Evolutionary conservation across 1,140 invertebrate species (phyloP).

Genomic region (Papilio polyxenes): DNA sequence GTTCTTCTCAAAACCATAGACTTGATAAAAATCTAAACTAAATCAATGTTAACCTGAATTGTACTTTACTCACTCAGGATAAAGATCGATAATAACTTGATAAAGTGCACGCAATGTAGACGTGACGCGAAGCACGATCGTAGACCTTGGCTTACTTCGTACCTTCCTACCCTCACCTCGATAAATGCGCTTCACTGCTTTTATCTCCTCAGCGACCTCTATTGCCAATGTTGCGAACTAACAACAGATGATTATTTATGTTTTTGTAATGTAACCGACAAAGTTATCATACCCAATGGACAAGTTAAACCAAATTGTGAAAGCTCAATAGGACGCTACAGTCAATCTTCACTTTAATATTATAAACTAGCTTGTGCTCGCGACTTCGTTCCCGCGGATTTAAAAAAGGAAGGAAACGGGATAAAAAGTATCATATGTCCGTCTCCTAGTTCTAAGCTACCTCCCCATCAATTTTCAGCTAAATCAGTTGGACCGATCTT

Average conservation of each 20-base stretch:
- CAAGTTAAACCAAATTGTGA: too few species aligned
- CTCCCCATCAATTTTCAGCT: too few species aligned
- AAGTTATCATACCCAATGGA: too few species aligned
- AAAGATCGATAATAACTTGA: neutral
- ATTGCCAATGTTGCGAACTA: neutral
- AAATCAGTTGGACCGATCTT: too few species aligned
- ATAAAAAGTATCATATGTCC: too few species aligned
- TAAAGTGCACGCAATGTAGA: slow-evolving; percentile 14
- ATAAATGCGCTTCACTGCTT: neutral
- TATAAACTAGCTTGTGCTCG: too few species aligned
- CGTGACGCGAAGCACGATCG: slow-evolving; percentile 41
- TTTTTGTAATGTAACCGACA: neutral
- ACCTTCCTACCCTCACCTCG: slow-evolving; percentile 21
- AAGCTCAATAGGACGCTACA: too few species aligned
- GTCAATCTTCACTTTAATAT: too few species aligned
- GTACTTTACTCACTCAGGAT: neutral
- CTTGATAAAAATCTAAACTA: neutral
- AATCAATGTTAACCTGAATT: neutral
- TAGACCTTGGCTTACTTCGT: slow-evolving; percentile 36
- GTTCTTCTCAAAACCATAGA: neutral
- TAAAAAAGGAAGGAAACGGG: too few species aligned
- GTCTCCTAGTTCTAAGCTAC: too few species aligned
- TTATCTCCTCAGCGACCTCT: neutral
- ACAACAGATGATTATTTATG: neutral
- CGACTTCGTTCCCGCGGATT: too few species aligned